Conservation (phyloP, 2,888 invertebrate genomes). For the Polylopha cassiicola region DNA sequence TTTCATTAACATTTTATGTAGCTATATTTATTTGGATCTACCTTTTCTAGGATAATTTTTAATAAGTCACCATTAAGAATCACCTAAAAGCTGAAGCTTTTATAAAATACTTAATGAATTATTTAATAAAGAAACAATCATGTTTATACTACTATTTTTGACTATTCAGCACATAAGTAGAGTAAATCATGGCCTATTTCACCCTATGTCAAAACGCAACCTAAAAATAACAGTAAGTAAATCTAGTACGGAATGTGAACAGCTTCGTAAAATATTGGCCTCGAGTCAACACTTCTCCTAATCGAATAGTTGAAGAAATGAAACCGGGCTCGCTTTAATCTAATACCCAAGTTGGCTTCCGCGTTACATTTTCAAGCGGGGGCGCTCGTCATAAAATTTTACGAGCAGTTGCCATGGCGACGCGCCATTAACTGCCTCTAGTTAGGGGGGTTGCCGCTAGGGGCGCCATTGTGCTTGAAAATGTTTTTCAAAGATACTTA, state of each 20-base stretch:
- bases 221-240: conserved; percentile 12
- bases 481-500: too few relatives aligned
- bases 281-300: conserved; percentile 17
- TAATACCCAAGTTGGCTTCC: conserved; percentile 10
- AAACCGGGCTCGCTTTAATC: conserved; percentile 17
- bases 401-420: conserved; percentile 16
- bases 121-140: too few relatives aligned
- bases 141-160: too few relatives aligned
- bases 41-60: too few relatives aligned
- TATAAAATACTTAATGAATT: too few relatives aligned
- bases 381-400: conserved; percentile 22
- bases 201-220: too few relatives aligned
- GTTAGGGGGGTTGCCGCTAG: conserved; percentile 7
- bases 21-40: too few relatives aligned
- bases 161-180: too few relatives aligned
- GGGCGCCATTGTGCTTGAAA: conserved; percentile 2
- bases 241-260: conserved; percentile 5
- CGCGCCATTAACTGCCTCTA: conserved; percentile 18
- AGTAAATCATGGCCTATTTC: too few relatives aligned
- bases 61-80: too few relatives aligned
- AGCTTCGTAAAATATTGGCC: conserved; percentile 13
- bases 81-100: too few relatives aligned
- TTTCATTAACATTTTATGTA: too few relatives aligned
- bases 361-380: conserved; percentile 14
- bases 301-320: conserved; percentile 20